These are phyloP conservation scores for Perca schrenkii DNA, from an alignment of 2,113 vertebrate species.

Conservation along the genomic window DNA sequence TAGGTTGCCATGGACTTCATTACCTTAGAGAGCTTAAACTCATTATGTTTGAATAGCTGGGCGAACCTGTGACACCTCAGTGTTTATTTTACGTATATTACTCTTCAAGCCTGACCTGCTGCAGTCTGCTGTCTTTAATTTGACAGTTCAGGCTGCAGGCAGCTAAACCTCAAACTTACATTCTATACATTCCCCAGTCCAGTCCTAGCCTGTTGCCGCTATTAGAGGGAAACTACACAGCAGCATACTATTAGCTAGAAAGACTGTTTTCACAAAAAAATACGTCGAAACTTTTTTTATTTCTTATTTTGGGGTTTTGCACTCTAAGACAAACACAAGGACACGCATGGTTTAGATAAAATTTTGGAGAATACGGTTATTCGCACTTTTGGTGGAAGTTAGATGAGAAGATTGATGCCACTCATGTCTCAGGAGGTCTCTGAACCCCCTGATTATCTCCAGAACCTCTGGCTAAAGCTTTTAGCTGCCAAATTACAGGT, in stretches of 20 bases:
- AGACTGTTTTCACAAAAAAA: background rate
- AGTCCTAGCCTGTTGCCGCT: conserved; percentile 56
- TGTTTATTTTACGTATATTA: conserved; percentile 50
- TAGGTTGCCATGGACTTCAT: conserved; percentile 53
- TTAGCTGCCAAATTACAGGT: conserved; percentile 81
- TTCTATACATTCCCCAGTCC: conserved; percentile 68
- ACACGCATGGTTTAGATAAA: background rate
- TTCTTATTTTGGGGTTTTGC: background rate
- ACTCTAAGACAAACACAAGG: background rate
- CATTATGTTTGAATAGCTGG: conserved; percentile 43
- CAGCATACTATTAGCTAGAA: background rate
- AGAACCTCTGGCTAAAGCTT: conserved; percentile 67
- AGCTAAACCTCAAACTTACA: conserved; percentile 38
- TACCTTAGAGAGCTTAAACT: conserved; percentile 51
- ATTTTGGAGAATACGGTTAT: too few relatives aligned
- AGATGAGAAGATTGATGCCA: too few relatives aligned
- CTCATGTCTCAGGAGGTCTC: conserved; percentile 17
- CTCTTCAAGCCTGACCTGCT: conserved; percentile 32
- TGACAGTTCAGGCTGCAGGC: conserved; percentile 9
- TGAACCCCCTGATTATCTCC: conserved; percentile 59
- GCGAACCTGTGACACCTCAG: conserved; percentile 42
- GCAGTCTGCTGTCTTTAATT: conserved; percentile 38
- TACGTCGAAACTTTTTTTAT: background rate
- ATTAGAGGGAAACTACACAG: background rate
- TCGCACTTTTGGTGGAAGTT: too few relatives aligned